Conservation (phyloP, 2,113 vertebrate species). For the Cheirogaleus medius region DNA sequence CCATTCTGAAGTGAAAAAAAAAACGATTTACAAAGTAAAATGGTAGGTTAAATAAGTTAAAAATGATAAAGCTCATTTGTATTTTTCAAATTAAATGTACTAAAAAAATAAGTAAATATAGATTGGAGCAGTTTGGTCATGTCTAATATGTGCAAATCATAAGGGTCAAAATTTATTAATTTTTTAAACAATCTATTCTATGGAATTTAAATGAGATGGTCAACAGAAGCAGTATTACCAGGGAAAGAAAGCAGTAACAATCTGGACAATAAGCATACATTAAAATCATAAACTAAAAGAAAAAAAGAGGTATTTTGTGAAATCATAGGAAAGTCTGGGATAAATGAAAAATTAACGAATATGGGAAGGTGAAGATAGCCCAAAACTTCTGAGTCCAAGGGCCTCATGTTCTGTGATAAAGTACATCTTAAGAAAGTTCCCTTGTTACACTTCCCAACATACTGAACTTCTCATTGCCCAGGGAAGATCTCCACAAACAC, state of each 20-base stretch:
- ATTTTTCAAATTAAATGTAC: not conserved
- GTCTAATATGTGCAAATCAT: not conserved
- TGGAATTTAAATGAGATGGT: not conserved
- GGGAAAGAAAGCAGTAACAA: not conserved
- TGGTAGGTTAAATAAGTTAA: not conserved
- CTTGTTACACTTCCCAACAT: not conserved
- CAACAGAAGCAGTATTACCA: not conserved
- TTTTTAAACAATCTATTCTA: not conserved
- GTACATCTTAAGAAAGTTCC: not conserved
- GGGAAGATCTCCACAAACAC: not conserved
- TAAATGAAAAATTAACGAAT: not conserved
- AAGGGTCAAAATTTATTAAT: not conserved
- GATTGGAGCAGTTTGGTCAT: not conserved
- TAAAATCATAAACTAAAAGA: not conserved
- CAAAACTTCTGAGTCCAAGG: not conserved
- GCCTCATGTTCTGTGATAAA: not conserved
- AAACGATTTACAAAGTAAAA: not conserved
- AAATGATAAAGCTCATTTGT: not conserved
- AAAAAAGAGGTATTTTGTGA: not conserved
- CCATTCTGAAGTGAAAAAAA: conserved; percentile 8
- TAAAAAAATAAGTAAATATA: not conserved
- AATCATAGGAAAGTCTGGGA: not conserved
- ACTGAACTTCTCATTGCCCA: not conserved
- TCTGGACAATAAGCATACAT: not conserved
- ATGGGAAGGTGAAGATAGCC: not conserved